Evolutionary conservation across 1,140 invertebrate genomes (phyloP).

Genomic region (Rhyacophila brunnea): DNA sequence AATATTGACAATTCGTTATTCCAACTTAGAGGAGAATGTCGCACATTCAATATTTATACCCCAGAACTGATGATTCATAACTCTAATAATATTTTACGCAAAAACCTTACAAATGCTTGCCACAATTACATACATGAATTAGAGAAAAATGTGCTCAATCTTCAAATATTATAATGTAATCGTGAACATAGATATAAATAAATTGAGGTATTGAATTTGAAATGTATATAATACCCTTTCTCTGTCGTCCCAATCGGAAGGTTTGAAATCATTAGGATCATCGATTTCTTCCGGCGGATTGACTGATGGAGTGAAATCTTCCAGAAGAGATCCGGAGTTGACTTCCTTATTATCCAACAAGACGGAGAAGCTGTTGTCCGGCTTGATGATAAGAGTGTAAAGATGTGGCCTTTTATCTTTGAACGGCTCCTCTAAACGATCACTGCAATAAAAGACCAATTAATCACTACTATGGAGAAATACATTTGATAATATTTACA

Average conservation of each 20-base stretch:
- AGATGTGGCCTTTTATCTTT: slow-evolving; percentile 95
- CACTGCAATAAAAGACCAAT: slow-evolving; percentile 43
- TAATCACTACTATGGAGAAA: too few relatives aligned
- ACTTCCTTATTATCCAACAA: slow-evolving; percentile 74
- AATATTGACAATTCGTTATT: too few relatives aligned
- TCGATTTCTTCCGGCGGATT: slow-evolving; percentile 95
- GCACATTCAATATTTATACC: not conserved
- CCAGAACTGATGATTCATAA: not conserved
- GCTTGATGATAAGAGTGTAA: slow-evolving; percentile 85
- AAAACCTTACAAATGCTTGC: too few relatives aligned
- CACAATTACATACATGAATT: too few relatives aligned
- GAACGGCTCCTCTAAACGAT: slow-evolving; percentile 84
- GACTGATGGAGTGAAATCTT: slow-evolving; percentile 89
- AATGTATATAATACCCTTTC: slow-evolving; percentile 67
- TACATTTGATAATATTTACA: too few relatives aligned
- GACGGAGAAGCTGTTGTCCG: slow-evolving; percentile 82
- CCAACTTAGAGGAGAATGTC: too few relatives aligned
- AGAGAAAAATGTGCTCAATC: too few relatives aligned
- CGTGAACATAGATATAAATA: too few relatives aligned
- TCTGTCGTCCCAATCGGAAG: slow-evolving; percentile 94
- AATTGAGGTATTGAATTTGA: too few relatives aligned
- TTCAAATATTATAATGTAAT: too few relatives aligned
- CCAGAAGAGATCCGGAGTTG: slow-evolving; percentile 82
- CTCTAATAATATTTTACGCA: too few relatives aligned
- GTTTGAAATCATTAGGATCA: slow-evolving; percentile 88